phyloP scores from a whole-genome alignment of 2,888 invertebrate genomes.

The Azorinus chamasolen region DNA sequence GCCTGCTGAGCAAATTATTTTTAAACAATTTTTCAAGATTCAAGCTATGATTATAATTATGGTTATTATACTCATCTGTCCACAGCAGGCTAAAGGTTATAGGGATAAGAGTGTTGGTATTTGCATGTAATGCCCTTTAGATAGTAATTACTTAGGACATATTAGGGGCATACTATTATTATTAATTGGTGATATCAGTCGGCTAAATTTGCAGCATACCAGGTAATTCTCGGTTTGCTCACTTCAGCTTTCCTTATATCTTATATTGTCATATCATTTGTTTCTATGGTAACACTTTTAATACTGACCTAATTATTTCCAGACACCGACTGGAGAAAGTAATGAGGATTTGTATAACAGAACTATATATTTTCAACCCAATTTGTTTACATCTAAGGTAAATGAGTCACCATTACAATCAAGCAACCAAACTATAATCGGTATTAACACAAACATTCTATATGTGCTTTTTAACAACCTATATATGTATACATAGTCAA shows the following conservation, averaged over 20 bases:
- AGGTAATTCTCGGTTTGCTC: not conserved
- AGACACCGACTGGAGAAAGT: constrained; percentile 38
- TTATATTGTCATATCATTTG: not conserved
- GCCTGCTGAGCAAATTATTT: no score
- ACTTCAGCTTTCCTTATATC: not conserved
- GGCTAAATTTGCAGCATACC: not conserved
- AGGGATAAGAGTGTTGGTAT: no score
- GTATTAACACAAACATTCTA: not conserved
- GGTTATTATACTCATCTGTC: no score
- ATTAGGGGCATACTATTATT: no score
- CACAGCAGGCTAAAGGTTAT: no score
- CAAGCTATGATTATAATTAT: no score
- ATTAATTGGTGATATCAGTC: no score
- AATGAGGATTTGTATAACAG: constrained; percentile 39
- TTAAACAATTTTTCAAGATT: no score
- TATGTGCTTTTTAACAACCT: not conserved
- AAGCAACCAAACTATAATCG: not conserved
- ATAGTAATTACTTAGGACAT: no score
- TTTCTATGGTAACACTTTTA: not conserved
- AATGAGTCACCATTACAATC: constrained; percentile 8
- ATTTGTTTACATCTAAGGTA: constrained; percentile 60
- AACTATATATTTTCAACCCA: constrained; percentile 55
- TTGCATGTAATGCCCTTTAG: no score
- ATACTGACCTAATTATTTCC: constrained; percentile 16
- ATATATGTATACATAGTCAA: no score